Percentiles rank a stretch among this genome's conserved stretches.
Conservation (phyloP, 1,140 invertebrate genomes). For the Drosophila kikkawai region DNA sequence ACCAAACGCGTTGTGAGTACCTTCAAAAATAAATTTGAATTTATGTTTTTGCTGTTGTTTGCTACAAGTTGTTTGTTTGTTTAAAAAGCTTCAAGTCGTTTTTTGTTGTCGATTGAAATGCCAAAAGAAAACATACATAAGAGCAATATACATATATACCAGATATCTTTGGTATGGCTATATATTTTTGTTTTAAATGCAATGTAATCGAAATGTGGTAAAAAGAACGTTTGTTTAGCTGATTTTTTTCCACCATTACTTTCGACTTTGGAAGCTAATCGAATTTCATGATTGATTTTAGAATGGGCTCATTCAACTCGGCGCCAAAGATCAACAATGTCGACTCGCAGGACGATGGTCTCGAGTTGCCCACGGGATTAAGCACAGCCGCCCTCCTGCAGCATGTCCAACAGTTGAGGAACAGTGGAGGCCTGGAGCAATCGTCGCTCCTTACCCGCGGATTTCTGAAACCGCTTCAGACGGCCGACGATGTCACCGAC, state of each 20-base stretch:
- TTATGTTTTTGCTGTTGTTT: slow-evolving; percentile 39
- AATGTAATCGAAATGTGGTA: slow-evolving; percentile 35
- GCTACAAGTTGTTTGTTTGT: slow-evolving; percentile 34
- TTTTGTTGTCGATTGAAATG: slow-evolving; percentile 29
- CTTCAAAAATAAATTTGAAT: neutral
- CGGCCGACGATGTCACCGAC: slow-evolving; percentile 68
- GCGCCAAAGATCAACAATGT: slow-evolving; percentile 89
- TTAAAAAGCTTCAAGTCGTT: slow-evolving; percentile 28
- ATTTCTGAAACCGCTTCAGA: slow-evolving; percentile 63
- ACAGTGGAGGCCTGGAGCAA: slow-evolving; percentile 53
- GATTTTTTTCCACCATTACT: neutral
- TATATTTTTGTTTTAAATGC: slow-evolving; percentile 20
- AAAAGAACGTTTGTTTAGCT: slow-evolving; percentile 31
- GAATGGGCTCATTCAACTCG: slow-evolving; percentile 91
- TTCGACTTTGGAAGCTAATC: neutral
- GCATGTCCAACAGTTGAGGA: slow-evolving; percentile 85
- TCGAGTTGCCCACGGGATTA: slow-evolving; percentile 86
- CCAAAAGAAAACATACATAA: slow-evolving; percentile 9
- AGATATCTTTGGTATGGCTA: slow-evolving; percentile 18
- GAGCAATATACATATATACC: neutral
- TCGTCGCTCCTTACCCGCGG: slow-evolving; percentile 66
- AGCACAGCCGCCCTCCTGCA: slow-evolving; percentile 86
- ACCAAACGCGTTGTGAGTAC: slow-evolving; percentile 77
- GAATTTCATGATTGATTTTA: slow-evolving; percentile 68
- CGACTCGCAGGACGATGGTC: slow-evolving; percentile 88